Conservation (phyloP, 2,797 vertebrate species). For the Sebastes itinus region DNA sequence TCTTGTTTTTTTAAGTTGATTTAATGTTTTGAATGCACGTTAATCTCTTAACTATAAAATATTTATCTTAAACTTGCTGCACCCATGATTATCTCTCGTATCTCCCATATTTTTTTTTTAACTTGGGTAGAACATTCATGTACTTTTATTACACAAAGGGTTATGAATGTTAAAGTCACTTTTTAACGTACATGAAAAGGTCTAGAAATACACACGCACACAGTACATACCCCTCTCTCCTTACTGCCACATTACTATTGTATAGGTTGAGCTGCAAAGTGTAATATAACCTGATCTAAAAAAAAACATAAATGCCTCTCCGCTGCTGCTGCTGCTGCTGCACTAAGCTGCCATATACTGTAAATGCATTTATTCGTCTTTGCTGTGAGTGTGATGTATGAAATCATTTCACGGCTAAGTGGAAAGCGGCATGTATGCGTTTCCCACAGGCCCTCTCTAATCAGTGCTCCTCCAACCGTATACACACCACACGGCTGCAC, state of each 20-base stretch:
- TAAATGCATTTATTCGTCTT: slow-evolving; percentile 58
- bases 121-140: neutral
- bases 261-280: slow-evolving; percentile 4
- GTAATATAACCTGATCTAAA: slow-evolving; percentile 17
- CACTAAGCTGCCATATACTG: slow-evolving; percentile 38
- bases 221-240: neutral
- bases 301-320: neutral
- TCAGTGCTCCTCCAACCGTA: slow-evolving; percentile 70
- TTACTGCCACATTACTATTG: neutral
- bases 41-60: neutral
- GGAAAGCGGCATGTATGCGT: slow-evolving; percentile 63
- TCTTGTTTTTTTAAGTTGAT: neutral
- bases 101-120: neutral
- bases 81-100: neutral
- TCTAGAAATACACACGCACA: neutral
- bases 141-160: neutral
- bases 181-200: neutral
- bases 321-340: neutral
- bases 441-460: slow-evolving; percentile 71
- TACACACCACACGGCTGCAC: slow-evolving; percentile 68
- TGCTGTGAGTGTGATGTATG: slow-evolving; percentile 63
- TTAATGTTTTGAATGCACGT: neutral
- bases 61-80: neutral
- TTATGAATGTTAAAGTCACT: neutral
- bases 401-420: slow-evolving; percentile 75